These are phyloP conservation scores for Caenorhabditis sp. DNA, from an alignment of 2,888 invertebrate species.

Conservation along the genomic window DNA sequence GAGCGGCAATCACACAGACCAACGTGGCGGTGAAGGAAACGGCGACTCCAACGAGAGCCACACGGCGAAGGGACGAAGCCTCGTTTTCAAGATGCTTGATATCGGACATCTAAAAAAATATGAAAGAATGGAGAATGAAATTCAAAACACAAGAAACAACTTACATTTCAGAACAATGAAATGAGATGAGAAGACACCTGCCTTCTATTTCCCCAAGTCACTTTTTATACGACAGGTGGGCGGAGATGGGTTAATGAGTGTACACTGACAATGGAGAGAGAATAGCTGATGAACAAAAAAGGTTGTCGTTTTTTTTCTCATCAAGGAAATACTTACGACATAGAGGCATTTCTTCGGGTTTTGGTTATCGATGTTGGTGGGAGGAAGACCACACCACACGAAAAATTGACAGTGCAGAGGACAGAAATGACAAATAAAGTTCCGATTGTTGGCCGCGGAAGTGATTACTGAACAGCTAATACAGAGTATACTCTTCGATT, in stretches of 20 bases:
- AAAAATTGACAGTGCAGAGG: constrained; percentile 50
- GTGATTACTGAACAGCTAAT: constrained; percentile 57
- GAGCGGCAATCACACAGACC: constrained; percentile 72
- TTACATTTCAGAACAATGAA: constrained; percentile 47
- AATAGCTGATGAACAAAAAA: constrained; percentile 51
- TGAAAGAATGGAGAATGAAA: no score
- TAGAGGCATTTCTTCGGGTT: constrained; percentile 43
- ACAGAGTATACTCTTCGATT: neutral
- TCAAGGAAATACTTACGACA: constrained; percentile 58
- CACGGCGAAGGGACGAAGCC: constrained; percentile 69
- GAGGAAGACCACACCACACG: constrained; percentile 54
- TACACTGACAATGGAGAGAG: constrained; percentile 52
- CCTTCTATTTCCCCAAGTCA: constrained; percentile 25
- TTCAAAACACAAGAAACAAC: neutral
- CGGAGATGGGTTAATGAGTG: constrained; percentile 65
- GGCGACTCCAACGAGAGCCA: constrained; percentile 64
- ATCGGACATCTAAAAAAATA: constrained; percentile 55
- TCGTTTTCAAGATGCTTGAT: constrained; percentile 69
- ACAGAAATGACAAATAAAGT: constrained; percentile 49
- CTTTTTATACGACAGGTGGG: constrained; percentile 65
- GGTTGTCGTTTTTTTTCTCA: constrained; percentile 54
- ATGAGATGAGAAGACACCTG: constrained; percentile 62
- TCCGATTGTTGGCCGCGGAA: constrained; percentile 44
- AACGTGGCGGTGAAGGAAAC: constrained; percentile 73
- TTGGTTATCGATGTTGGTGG: constrained; percentile 37